Base-by-base conservation (phyloP, 2,113 vertebrate species). In the Takifugu bimaculatus region DNA sequence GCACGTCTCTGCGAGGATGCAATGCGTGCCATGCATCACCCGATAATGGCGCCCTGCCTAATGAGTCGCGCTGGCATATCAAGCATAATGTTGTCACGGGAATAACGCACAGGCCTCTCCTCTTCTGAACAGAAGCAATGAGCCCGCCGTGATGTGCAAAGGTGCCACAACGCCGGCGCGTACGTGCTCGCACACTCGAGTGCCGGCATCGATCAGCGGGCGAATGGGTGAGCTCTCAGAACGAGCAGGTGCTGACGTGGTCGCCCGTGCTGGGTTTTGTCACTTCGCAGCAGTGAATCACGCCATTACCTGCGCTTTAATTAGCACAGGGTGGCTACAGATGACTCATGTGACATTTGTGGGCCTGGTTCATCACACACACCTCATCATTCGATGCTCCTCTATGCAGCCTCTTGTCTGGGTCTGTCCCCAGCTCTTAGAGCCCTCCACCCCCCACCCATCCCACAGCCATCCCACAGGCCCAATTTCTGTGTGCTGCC, bases 61-160 rank as follows among this genome's bases (percentile, higher is more conserved):
- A 83, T 78, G 74, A 70, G 68, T 75, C 28, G 13, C 13, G 12
- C 65, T 74, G 77, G 77, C 68, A 68, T 42, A 57, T 29, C 29
- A 45, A 55, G 52, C 10, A 4, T 57, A 26, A 58, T 35, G 78
- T 84, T 87, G 80, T 86, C 80, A 86, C 82, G 77, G 77, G 65
- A 66, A 84, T 77, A 47, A 68, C 60, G 71, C 70, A 82, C 77
- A 72, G 78, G 73, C 63, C 74, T 70, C 35, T 77, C 54, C 63
- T 70, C 72, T 50, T n/a, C 69, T 59, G 50, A 28, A 68, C 63
- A 64, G 65, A 72, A 57, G 54, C 56, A 53, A 60, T 45, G 60
- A 71, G 55, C 77, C 77, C 73, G 79, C 75, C 57, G 53, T 48
- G 14, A 45, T 15, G 4, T 15, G 49, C 56, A 70, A 75, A 66